A percentile compares a stretch with the other conserved stretches of the same genome.
Conservation (phyloP, 2,888 invertebrate genomes). For the Xylota sylvarum region DNA sequence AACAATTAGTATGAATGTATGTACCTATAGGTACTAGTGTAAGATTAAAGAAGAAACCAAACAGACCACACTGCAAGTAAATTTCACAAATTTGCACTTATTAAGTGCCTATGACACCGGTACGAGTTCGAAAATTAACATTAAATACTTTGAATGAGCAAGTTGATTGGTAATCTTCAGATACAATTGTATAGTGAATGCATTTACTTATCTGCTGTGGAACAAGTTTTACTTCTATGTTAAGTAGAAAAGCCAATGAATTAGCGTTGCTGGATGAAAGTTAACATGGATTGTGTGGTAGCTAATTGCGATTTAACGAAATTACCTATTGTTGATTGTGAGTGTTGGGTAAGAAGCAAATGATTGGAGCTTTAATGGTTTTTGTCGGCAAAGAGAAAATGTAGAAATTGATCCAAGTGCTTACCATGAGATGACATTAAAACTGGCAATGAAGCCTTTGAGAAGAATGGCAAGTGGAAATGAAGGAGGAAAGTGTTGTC, state of each 20-base stretch:
- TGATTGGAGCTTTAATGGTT: too few relatives aligned
- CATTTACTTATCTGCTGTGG: neutral
- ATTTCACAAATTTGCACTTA: slow-evolving; percentile 26
- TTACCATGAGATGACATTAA: too few relatives aligned
- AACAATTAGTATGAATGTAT: too few relatives aligned
- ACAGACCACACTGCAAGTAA: neutral
- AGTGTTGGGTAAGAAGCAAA: slow-evolving; percentile 13
- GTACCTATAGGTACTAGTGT: neutral
- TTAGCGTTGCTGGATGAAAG: slow-evolving; percentile 45
- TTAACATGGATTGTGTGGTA: slow-evolving; percentile 34
- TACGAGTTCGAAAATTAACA: slow-evolving; percentile 7
- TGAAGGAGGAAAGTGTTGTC: too few relatives aligned
- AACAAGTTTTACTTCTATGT: slow-evolving; percentile 6
- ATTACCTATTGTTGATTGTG: slow-evolving; percentile 31
- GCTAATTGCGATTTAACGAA: slow-evolving; percentile 42
- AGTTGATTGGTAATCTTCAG: slow-evolving; percentile 61
- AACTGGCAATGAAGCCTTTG: too few relatives aligned
- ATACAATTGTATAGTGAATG: neutral
- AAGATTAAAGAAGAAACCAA: neutral
- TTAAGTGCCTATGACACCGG: neutral
- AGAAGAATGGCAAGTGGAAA: too few relatives aligned
- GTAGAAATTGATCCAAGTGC: too few relatives aligned
- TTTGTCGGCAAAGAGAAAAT: too few relatives aligned
- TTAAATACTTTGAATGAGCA: slow-evolving; percentile 41
- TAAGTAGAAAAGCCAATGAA: slow-evolving; percentile 12